phyloP scores from a whole-genome alignment of 2,113 vertebrate species.

The Periophthalmodon schlosseri region DNA sequence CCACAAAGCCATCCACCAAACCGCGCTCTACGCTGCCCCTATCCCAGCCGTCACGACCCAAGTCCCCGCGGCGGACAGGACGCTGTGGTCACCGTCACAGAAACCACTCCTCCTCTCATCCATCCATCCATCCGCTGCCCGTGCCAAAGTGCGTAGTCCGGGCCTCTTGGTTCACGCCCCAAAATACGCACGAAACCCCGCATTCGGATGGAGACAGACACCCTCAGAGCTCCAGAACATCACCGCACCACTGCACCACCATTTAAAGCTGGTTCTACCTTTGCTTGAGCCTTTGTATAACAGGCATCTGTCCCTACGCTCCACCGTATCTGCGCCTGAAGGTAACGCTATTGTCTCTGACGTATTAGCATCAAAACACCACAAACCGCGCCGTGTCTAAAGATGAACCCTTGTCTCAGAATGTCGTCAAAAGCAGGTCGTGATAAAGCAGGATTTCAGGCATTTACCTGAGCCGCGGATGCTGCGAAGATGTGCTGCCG shows the following conservation, averaged over 20 bases:
- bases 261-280: not conserved
- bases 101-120: not conserved
- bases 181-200: not conserved
- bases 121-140: not conserved
- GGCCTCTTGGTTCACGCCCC: not conserved
- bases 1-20: not conserved
- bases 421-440: not conserved
- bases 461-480: slow-evolving; percentile 5
- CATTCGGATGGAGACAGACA: not conserved
- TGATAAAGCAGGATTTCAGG: not conserved
- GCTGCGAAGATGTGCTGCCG: not conserved
- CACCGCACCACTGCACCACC: not conserved
- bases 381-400: no score
- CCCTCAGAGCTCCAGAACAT: not conserved
- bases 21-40: not conserved
- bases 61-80: not conserved
- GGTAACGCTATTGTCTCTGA: not conserved
- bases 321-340: not conserved
- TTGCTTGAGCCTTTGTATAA: not conserved
- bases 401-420: no score
- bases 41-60: not conserved
- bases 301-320: not conserved
- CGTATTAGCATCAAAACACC: not conserved
- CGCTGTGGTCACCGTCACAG: not conserved
- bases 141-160: slow-evolving; percentile 1